Percentiles rank a stretch among this genome's conserved stretches.
These are phyloP conservation scores for Hypotaenidia philippensis DNA, from an alignment of 2,797 vertebrate genomes.

Conservation along the genomic window DNA sequence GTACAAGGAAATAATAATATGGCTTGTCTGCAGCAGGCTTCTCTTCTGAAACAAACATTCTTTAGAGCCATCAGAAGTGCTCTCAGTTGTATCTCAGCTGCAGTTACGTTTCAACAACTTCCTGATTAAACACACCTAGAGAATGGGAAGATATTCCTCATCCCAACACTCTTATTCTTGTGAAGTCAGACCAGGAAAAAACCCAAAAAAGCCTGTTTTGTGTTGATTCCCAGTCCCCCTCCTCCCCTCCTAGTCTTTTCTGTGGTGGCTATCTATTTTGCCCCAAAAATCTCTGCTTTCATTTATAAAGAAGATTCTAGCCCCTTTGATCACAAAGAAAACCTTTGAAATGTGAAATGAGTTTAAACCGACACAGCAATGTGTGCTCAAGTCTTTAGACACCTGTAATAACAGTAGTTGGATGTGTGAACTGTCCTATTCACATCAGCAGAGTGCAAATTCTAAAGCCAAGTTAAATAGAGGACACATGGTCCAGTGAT, in stretches of 20 bases:
- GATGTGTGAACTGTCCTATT: constrained; percentile 36
- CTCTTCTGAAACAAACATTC: background rate
- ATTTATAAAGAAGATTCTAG: constrained; percentile 23
- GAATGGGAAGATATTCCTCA: background rate
- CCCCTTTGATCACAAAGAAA: constrained; percentile 62
- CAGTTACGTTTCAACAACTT: background rate
- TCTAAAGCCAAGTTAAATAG: constrained; percentile 58
- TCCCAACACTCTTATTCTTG: background rate
- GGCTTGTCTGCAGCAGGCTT: background rate
- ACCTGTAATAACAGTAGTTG: constrained; percentile 61
- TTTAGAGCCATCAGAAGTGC: background rate
- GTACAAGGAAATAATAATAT: background rate
- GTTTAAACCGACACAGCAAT: background rate
- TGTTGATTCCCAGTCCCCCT: background rate
- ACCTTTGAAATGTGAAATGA: constrained; percentile 69
- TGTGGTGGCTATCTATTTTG: background rate
- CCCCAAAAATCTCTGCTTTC: constrained; percentile 18
- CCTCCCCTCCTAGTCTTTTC: background rate
- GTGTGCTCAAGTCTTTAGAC: constrained; percentile 64
- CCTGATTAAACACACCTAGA: background rate
- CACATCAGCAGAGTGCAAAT: constrained; percentile 19
- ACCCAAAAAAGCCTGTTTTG: background rate
- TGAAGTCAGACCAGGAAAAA: background rate
- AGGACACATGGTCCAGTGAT: constrained; percentile 51
- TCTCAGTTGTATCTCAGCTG: background rate